Percentiles rank a stretch among this genome's conserved stretches.
phyloP scores from a whole-genome alignment of 2,797 vertebrate species.

The Mustela erminea region DNA sequence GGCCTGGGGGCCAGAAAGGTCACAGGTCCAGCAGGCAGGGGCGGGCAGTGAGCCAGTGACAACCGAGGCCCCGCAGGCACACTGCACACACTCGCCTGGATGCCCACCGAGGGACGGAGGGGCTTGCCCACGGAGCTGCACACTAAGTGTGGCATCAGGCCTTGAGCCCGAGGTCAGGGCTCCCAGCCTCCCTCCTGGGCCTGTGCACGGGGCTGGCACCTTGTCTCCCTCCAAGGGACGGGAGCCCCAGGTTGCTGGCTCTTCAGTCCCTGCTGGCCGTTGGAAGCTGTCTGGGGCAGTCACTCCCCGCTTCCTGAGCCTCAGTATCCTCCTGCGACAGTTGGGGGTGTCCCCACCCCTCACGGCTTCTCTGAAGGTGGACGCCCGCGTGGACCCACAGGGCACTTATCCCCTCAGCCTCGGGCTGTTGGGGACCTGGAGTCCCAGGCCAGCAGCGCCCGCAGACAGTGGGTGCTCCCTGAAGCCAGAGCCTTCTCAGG shows the following conservation, averaged over 20 bases:
- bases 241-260: background rate
- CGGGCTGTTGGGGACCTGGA: accelerated
- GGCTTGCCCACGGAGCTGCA: background rate
- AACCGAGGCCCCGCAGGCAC: background rate
- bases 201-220: background rate
- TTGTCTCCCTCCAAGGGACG: no score
- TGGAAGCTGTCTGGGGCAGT: background rate
- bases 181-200: background rate
- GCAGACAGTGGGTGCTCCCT: background rate
- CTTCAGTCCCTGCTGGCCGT: background rate
- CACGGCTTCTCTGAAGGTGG: background rate
- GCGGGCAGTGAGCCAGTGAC: background rate
- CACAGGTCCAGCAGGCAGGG: background rate
- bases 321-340: background rate
- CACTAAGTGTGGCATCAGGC: background rate
- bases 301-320: background rate
- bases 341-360: accelerated
- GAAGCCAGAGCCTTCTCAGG: background rate
- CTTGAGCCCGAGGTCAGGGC: background rate
- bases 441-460: background rate
- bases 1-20: background rate
- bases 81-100: background rate
- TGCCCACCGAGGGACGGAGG: background rate
- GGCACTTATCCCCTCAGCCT: background rate
- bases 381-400: no score